phyloP scores from a whole-genome alignment of 2,113 vertebrate species.

The Zapus hudsonius region DNA sequence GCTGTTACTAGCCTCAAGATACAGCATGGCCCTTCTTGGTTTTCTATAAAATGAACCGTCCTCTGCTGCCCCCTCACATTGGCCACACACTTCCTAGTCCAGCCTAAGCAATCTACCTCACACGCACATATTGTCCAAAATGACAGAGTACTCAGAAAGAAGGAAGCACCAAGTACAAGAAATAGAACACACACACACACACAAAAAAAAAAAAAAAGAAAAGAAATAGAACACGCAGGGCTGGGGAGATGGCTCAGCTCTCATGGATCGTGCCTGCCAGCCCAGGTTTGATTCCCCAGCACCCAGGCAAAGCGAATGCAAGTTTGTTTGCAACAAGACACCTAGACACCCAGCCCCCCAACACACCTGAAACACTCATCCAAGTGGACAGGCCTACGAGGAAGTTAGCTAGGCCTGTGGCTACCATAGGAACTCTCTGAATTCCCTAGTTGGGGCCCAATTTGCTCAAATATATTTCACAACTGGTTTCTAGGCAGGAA shows the following conservation, averaged over 20 bases:
- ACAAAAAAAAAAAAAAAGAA: no score
- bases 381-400: background rate
- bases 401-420: background rate
- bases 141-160: background rate
- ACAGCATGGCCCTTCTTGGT: background rate
- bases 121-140: background rate
- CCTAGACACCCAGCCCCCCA: no score
- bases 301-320: no score
- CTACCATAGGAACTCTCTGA: background rate
- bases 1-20: background rate
- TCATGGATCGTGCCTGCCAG: no score
- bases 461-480: background rate
- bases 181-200: no score
- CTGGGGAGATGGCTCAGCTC: no score
- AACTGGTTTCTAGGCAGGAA: slow-evolving; percentile 28
- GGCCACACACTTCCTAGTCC: background rate
- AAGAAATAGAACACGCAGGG: no score
- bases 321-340: no score
- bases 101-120: background rate
- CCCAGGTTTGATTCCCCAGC: no score
- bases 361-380: background rate
- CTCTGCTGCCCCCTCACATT: background rate
- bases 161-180: background rate
- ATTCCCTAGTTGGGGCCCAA: background rate
- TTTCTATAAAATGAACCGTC: background rate